A percentile compares a stretch with the other conserved stretches of the same genome.
These are phyloP conservation scores for Amia ocellicauda DNA, from an alignment of 2,113 vertebrate species.

Conservation along the genomic window DNA sequence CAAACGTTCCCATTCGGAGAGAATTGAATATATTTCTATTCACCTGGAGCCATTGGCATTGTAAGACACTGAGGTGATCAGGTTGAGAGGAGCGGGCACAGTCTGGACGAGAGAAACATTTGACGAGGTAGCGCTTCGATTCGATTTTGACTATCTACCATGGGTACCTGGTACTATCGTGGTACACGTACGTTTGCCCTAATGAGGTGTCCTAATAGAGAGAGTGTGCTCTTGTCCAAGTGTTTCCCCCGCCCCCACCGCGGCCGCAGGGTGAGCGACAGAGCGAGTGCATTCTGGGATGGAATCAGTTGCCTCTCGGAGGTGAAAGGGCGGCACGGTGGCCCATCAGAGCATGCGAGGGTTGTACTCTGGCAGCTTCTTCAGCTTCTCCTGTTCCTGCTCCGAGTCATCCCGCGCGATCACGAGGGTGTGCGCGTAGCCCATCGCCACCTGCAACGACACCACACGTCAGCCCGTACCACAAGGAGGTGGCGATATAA, in stretches of 20 bases:
- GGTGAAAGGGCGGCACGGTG: conserved; percentile 9
- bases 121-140: conserved; percentile 8
- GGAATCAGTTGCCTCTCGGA: conserved; percentile 44
- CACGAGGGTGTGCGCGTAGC: conserved; percentile 82
- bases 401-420: conserved; percentile 84
- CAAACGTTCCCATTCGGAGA: too few relatives aligned
- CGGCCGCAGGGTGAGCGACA: conserved; percentile 33
- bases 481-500: too few relatives aligned
- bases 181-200: too few relatives aligned
- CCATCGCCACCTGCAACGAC: conserved; percentile 82
- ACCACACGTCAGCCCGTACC: not conserved
- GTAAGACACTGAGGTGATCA: too few relatives aligned
- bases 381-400: conserved; percentile 80
- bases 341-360: conserved; percentile 83
- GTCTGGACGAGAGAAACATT: too few relatives aligned
- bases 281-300: conserved; percentile 40
- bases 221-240: conserved; percentile 29
- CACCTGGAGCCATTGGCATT: too few relatives aligned
- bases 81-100: too few relatives aligned
- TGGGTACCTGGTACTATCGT: too few relatives aligned
- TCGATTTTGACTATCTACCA: conserved; percentile 23
- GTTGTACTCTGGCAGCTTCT: conserved; percentile 92
- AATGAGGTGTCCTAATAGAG: conserved; percentile 28
- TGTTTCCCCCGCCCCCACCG: conserved; percentile 24
- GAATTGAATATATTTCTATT: too few relatives aligned